Evolutionary conservation across 2,113 vertebrate species (phyloP).

Genomic region (Stercorarius parasiticus): DNA sequence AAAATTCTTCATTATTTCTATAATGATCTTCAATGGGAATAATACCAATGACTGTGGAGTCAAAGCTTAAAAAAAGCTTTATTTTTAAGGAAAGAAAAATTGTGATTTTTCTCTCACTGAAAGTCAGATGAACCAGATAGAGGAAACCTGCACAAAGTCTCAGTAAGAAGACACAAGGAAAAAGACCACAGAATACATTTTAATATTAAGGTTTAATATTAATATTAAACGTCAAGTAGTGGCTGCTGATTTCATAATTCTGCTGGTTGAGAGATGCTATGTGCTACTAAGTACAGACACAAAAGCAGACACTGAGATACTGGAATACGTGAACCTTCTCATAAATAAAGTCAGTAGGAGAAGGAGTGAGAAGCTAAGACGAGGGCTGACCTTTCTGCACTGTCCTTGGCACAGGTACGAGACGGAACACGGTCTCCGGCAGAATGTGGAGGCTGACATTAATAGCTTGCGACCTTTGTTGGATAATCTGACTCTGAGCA

Average conservation of each 20-base stretch:
- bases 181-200: neutral
- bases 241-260: neutral
- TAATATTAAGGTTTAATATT: neutral
- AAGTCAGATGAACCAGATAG: neutral
- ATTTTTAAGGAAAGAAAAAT: neutral
- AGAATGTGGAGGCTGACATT: slow-evolving; percentile 85
- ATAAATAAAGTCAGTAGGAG: neutral
- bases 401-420: slow-evolving; percentile 74
- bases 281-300: neutral
- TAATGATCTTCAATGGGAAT: neutral
- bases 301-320: neutral
- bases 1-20: neutral
- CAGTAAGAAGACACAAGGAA: neutral
- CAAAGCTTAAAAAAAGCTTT: neutral
- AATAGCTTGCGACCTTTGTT: slow-evolving; percentile 78
- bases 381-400: neutral
- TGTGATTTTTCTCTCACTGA: neutral
- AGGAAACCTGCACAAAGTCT: neutral
- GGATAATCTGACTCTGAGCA: slow-evolving; percentile 84
- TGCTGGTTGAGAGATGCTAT: neutral
- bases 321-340: neutral
- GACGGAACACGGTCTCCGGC: slow-evolving; percentile 76
- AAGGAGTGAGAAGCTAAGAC: neutral
- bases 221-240: neutral
- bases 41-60: neutral